These are phyloP conservation scores for Drosophila austrosaltans DNA, from an alignment of 2,888 invertebrate species.

Conservation along the genomic window DNA sequence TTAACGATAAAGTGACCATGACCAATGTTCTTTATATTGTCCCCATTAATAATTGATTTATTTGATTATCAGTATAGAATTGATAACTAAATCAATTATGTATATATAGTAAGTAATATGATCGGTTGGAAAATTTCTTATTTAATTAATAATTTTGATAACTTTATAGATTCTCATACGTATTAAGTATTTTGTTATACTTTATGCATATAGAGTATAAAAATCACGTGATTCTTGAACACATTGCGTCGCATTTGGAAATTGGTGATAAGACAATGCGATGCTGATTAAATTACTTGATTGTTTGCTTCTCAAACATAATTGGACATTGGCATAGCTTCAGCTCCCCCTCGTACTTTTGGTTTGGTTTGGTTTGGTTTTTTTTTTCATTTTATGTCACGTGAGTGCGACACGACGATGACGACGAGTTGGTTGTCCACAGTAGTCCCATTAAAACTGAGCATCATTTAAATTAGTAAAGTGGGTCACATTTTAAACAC, in stretches of 20 bases:
- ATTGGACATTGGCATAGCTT: slow-evolving; percentile 30
- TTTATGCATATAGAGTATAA: slow-evolving; percentile 15
- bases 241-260: slow-evolving; percentile 51
- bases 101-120: background rate
- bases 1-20: slow-evolving; percentile 3
- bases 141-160: background rate
- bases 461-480: background rate
- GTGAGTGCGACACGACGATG: slow-evolving; percentile 11
- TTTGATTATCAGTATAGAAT: background rate
- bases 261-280: slow-evolving; percentile 58
- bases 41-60: background rate
- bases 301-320: slow-evolving; percentile 56
- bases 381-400: slow-evolving; percentile 4
- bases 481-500: slow-evolving; percentile 6
- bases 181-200: slow-evolving; percentile 1
- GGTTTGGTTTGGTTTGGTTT: background rate
- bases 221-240: slow-evolving; percentile 58
- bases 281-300: slow-evolving; percentile 67
- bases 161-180: slow-evolving; percentile 8
- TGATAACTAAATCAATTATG: background rate
- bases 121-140: background rate
- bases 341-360: background rate
- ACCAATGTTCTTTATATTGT: background rate
- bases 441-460: too few relatives aligned
- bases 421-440: slow-evolving; percentile 1